phyloP scores from a whole-genome alignment of 2,888 invertebrate genomes.

The Disparrhopalites patrizii region DNA sequence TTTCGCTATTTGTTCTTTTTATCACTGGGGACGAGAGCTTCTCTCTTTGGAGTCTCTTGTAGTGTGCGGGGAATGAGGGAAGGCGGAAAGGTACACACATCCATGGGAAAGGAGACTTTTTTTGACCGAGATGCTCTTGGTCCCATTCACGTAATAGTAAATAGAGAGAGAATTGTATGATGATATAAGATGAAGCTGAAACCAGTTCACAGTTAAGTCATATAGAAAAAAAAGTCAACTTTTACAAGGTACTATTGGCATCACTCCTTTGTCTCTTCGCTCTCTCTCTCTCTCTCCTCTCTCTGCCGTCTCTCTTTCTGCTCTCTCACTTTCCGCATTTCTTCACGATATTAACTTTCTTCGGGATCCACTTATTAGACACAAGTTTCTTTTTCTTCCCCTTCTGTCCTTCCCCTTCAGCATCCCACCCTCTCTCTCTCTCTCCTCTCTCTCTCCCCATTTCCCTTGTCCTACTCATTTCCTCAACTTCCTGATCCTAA shows the following conservation, averaged over 20 bases:
- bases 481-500: conserved; percentile 27
- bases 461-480: conserved; percentile 22
- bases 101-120: too few species aligned
- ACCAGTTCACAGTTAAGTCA: conserved; percentile 1
- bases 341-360: conserved; percentile 22
- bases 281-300: background rate
- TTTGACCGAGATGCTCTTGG: too few species aligned
- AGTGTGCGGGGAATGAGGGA: background rate
- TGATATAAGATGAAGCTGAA: conserved; percentile 7
- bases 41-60: background rate
- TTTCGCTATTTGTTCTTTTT: background rate
- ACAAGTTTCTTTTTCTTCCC: conserved; percentile 4
- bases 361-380: conserved; percentile 16
- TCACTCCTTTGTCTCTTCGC: background rate
- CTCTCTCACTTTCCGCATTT: background rate
- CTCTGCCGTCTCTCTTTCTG: background rate
- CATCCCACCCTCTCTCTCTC: background rate
- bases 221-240: conserved; percentile 10
- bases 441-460: too few species aligned
- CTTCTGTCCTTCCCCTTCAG: background rate
- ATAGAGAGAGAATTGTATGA: conserved; percentile 7
- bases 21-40: background rate
- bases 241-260: background rate
- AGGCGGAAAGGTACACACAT: too few species aligned
- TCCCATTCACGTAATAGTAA: too few species aligned